Evolutionary conservation across 2,797 vertebrate genomes (phyloP).

Genomic region (Argentina silus): DNA sequence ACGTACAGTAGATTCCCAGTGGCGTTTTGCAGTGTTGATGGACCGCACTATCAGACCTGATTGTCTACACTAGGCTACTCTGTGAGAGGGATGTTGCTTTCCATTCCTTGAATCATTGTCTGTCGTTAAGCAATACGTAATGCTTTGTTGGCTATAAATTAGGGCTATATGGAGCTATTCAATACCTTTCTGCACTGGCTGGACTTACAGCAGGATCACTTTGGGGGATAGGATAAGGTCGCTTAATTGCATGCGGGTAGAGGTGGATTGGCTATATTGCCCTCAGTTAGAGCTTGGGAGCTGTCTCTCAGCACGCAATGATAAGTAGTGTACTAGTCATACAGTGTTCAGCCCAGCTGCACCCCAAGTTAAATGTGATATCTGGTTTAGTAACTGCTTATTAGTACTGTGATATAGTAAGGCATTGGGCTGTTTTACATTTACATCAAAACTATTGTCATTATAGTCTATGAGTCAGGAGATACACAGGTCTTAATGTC

Average conservation of each 20-base stretch:
- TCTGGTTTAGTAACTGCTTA: too few species aligned
- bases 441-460: background rate
- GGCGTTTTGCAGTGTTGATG: constrained; percentile 10
- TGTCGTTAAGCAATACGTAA: background rate
- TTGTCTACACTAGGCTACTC: background rate
- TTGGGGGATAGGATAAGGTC: constrained; percentile 65
- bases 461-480: background rate
- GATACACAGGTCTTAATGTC: background rate
- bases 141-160: background rate
- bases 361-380: too few species aligned
- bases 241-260: constrained; percentile 69
- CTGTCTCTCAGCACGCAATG: constrained; percentile 12
- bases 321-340: background rate
- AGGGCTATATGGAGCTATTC: background rate
- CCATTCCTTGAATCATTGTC: background rate
- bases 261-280: constrained; percentile 44
- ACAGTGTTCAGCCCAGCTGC: too few species aligned
- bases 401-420: background rate
- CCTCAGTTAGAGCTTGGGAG: constrained; percentile 55
- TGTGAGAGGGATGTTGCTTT: background rate
- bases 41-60: background rate
- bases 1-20: too few species aligned
- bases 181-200: background rate
- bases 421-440: background rate
- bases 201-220: background rate